Percentiles rank a stretch among this genome's conserved stretches.
These are phyloP conservation scores for Bombus sylvicola DNA, from an alignment of 1,140 invertebrate species.

Conservation along the genomic window DNA sequence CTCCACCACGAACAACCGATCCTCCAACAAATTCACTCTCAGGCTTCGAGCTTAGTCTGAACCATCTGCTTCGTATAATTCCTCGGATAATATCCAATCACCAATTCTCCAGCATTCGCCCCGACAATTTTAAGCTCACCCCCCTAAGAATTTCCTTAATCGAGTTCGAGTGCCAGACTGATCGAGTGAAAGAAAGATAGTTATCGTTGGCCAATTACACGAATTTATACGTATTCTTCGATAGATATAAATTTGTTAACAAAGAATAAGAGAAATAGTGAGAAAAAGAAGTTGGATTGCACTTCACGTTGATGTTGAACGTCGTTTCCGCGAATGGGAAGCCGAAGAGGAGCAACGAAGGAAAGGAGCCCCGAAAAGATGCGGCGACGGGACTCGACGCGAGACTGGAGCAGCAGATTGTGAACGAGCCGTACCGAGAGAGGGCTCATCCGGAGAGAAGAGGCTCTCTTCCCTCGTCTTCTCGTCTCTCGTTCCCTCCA, in stretches of 20 bases:
- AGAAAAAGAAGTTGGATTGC: not conserved
- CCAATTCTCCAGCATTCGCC: not conserved
- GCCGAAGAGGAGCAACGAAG: conserved; percentile 2
- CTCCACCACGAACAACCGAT: conserved; percentile 17
- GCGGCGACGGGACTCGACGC: conserved; percentile 75
- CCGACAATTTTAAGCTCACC: not conserved
- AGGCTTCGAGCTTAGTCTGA: not conserved
- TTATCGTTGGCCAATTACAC: not conserved
- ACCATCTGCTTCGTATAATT: not conserved
- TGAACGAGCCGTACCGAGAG: conserved; percentile 65
- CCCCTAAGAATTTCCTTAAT: not conserved
- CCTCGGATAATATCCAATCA: not conserved
- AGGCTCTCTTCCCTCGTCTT: conserved; percentile 55
- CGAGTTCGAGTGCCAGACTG: not conserved
- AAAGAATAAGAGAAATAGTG: too few species aligned
- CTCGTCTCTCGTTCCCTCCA: conserved; percentile 43
- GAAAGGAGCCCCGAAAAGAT: conserved; percentile 68
- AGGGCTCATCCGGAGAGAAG: conserved; percentile 67
- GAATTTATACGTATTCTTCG: not conserved
- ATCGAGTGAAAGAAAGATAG: not conserved
- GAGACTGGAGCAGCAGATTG: conserved; percentile 73
- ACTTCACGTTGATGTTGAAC: conserved; percentile 10
- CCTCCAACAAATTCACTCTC: not conserved
- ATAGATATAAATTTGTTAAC: not conserved
- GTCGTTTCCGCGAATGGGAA: not conserved